These are phyloP conservation scores for Strix aluco DNA, from an alignment of 2,113 vertebrate species.

Conservation along the genomic window DNA sequence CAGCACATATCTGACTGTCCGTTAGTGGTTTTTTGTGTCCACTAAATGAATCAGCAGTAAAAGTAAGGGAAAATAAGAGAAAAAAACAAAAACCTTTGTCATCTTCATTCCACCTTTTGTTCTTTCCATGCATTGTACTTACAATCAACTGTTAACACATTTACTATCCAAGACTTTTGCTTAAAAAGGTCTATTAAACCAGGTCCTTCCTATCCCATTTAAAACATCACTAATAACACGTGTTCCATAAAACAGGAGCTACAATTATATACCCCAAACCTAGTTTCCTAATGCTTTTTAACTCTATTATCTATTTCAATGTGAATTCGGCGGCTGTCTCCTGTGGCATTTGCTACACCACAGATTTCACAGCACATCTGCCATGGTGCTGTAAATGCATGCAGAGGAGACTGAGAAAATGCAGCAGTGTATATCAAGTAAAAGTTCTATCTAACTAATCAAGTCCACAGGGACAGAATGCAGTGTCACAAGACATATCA, in stretches of 20 bases:
- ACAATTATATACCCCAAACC: background rate
- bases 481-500: conserved; percentile 30
- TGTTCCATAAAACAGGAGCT: background rate
- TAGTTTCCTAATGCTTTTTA: background rate
- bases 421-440: conserved; percentile 27
- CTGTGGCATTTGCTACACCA: conserved; percentile 63
- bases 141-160: background rate
- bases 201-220: background rate
- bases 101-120: background rate
- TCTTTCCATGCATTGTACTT: background rate
- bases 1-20: background rate
- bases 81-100: background rate
- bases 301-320: conserved; percentile 49
- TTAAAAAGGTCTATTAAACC: background rate
- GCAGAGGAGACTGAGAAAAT: conserved; percentile 48
- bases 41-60: too few relatives aligned
- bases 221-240: background rate
- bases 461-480: conserved; percentile 17
- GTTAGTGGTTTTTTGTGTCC: background rate
- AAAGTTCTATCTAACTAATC: conserved; percentile 54
- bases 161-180: background rate
- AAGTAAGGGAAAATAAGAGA: background rate
- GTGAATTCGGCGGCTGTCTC: conserved; percentile 62
- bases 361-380: conserved; percentile 74
- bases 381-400: conserved; percentile 47